Evolutionary conservation across 1,140 invertebrate genomes (phyloP).

Genomic region (Danaus plexippus): DNA sequence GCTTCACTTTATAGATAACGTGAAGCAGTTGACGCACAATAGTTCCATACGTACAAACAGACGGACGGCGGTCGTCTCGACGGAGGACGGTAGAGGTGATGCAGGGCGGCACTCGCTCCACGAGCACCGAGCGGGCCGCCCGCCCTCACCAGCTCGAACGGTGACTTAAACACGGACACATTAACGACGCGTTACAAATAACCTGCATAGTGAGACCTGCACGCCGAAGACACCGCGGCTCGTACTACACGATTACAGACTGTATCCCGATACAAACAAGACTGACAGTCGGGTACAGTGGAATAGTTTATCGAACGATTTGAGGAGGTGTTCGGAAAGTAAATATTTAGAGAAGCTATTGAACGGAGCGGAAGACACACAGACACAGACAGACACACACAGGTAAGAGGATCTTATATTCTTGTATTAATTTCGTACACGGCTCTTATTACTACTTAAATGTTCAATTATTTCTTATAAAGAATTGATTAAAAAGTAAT

Average conservation of each 20-base stretch:
- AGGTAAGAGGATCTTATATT: too few relatives aligned
- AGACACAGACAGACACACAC: too few relatives aligned
- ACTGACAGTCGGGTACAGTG: constrained; percentile 15
- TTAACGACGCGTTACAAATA: neutral
- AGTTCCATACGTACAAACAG: constrained; percentile 1
- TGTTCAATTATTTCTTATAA: too few relatives aligned
- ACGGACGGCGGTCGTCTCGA: too few relatives aligned
- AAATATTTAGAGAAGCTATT: constrained; percentile 35
- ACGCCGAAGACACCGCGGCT: neutral
- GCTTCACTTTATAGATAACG: too few relatives aligned
- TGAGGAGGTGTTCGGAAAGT: constrained; percentile 27
- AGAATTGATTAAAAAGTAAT: too few relatives aligned
- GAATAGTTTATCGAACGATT: constrained; percentile 20
- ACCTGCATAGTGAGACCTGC: too few relatives aligned
- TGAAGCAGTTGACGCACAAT: too few relatives aligned
- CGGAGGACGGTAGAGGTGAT: constrained; percentile 5
- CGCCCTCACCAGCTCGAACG: constrained; percentile 25
- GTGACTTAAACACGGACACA: constrained; percentile 4
- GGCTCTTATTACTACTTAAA: too few relatives aligned
- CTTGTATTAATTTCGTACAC: too few relatives aligned
- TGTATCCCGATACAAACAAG: constrained; percentile 6
- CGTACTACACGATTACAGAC: constrained; percentile 4
- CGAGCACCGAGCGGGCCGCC: constrained; percentile 34
- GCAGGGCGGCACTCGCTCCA: constrained; percentile 32
- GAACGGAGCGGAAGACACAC: neutral